Conservation (phyloP, 2,797 vertebrate genomes). For the Chelon labrosus region DNA sequence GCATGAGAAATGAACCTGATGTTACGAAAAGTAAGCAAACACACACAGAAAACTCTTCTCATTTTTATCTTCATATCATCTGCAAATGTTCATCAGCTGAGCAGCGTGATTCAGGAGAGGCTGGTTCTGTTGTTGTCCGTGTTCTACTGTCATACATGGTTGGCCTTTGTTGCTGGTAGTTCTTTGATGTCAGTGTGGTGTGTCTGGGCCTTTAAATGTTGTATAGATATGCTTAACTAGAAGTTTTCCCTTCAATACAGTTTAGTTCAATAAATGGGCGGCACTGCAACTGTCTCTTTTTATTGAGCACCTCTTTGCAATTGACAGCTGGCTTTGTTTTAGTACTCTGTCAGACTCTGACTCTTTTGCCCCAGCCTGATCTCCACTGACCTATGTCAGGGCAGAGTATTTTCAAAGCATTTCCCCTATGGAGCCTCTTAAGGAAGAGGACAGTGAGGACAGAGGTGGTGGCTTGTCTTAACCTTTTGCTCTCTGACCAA, state of each 20-base stretch:
- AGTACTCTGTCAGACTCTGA: slow-evolving; percentile 23
- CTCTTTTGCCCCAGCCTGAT: slow-evolving; percentile 21
- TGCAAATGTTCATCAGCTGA: neutral
- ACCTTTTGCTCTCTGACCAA: slow-evolving; percentile 25
- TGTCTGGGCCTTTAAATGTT: too few relatives aligned
- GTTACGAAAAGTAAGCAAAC: too few relatives aligned
- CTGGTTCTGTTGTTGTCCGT: too few relatives aligned
- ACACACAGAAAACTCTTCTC: too few relatives aligned
- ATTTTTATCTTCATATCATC: neutral
- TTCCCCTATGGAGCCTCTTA: slow-evolving; percentile 22
- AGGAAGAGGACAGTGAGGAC: slow-evolving; percentile 30
- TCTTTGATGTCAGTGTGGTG: too few relatives aligned
- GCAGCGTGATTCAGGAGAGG: too few relatives aligned
- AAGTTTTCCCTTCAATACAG: neutral
- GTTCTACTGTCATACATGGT: too few relatives aligned
- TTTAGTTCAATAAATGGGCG: neutral
- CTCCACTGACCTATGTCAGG: slow-evolving; percentile 31
- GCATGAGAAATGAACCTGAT: too few relatives aligned
- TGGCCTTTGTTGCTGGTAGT: too few relatives aligned
- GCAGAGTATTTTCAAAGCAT: slow-evolving; percentile 33
- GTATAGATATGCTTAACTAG: neutral
- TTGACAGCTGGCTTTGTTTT: slow-evolving; percentile 27
- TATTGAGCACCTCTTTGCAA: slow-evolving; percentile 23
- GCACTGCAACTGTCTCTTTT: slow-evolving; percentile 1
- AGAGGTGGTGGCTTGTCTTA: slow-evolving; percentile 8